Base-by-base conservation (phyloP, 2,113 vertebrate species). In the Catharus bicknelli region DNA sequence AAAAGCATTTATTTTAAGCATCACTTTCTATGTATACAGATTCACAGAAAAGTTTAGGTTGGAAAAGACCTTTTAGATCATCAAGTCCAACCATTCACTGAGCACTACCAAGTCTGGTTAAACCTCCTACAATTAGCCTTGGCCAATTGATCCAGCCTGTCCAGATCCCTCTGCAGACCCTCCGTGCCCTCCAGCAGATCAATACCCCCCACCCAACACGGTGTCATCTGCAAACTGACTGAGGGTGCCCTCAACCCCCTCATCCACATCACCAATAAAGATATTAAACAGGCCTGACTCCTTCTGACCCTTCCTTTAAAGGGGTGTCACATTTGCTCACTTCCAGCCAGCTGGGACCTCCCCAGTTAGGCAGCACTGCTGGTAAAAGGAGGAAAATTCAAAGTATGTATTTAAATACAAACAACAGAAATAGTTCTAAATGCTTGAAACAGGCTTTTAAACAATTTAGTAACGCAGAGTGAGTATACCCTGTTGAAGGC, bases 371-470 rank as follows among this genome's bases (percentile, higher is more conserved):
- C 61, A 74, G 32, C 7, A 16, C 42, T 45, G 48, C 36, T 57
- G 36, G 13, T 45, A 57, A 80, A 75, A 50, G 82, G 68, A 30
- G 51, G 68, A 93, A 95, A 96, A 97, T 95, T 89, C 76, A 64
- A 93, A 95, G 90, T 78, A 76, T 78, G 27, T 92, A 20, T 96
- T 97, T 95, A 91, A 95, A 95, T 78, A 83, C 79, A 73, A 90
- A 63, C 72, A 90, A 74, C 43, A 91, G 93, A 78, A 85, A 66
- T 55, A 66, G 20, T 73, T 91, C 48, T 63, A 50, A 80, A 95
- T 67, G 72, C 69, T 69, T 63, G 29, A 95, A 96, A 94, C 42
- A 30, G 13, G 74, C 59, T 89, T 94, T 95, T 68, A 96, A 95
- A 94, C 82, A 86, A 92, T 83, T 88, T 92, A 88, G 83, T 75